Evolutionary conservation across 2,888 invertebrate species (phyloP).

Genomic region (Morinoia aosen): DNA sequence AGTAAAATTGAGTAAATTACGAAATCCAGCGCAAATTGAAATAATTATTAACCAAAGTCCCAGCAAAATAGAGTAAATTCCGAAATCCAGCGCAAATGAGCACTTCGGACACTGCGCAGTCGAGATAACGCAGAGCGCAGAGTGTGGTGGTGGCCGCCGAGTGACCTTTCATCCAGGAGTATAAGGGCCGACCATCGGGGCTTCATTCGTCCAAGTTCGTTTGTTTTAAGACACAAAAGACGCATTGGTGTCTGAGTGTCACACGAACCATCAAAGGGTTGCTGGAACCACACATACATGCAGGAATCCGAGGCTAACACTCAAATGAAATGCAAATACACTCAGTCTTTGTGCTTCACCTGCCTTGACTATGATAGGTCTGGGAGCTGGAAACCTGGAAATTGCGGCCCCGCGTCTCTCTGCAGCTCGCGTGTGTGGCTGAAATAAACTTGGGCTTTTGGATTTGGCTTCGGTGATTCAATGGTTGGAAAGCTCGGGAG

Average conservation of each 20-base stretch:
- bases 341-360: slow-evolving; percentile 31
- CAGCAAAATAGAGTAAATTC: too few species aligned
- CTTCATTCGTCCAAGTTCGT: background rate
- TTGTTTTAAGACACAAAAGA: slow-evolving; percentile 50
- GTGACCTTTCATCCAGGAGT: background rate
- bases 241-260: slow-evolving; percentile 48
- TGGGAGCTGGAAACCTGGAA: background rate
- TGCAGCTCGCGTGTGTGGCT: background rate
- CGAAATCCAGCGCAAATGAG: too few species aligned
- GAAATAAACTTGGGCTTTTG: background rate
- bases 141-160: background rate
- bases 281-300: slow-evolving; percentile 34
- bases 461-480: background rate
- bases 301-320: background rate
- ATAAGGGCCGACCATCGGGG: background rate
- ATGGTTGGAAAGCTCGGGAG: background rate
- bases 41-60: too few species aligned
- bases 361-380: slow-evolving; percentile 22
- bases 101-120: background rate
- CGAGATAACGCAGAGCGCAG: background rate
- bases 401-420: background rate
- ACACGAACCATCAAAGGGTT: slow-evolving; percentile 49
- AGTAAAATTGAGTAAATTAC: too few species aligned
- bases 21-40: too few species aligned
- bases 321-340: slow-evolving; percentile 50